Evolutionary conservation across 2,113 vertebrate species (phyloP), one percentile per base, ranked within the genome.

Genomic region (sheep (Ovis aries)): DNA sequence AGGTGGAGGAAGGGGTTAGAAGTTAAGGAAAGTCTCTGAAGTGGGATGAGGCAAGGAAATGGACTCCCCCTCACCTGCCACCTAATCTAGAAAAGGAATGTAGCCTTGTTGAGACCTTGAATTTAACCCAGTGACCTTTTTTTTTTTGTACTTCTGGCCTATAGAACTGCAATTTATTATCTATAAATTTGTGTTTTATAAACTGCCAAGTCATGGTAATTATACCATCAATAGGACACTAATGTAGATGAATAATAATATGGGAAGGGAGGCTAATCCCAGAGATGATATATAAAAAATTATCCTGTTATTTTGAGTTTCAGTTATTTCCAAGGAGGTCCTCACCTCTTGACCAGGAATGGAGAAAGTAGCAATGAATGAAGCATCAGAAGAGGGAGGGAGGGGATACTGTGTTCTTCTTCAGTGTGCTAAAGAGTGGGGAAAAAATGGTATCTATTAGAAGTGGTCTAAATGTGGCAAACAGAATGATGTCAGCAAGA

Each of bases 21-120:
- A 43, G 13, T 82, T 23, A 12, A 86, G 55, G 23, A 57, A 53
- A 88, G 15, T 31, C 43, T 90, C 43, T 29, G 6, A 43, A 25
- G 23, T 55, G 59, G 31, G 45, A 50, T 53, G 91, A 88, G 52
- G 10, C 48, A 85, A 40, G 84, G 33, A 45, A 33, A 64, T 8
- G 15, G 25, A 48, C 5, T 60, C 14, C 50, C 6, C 0, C 6
- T 7, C 1, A 0, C 50, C 12, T 33, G 4, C 55, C 17, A 45
- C 29, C 13, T 40, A 5, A 11, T 53, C 16, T 33, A 80, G 80
- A 53, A 84, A 82, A 80, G 52, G 6, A 81, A 6, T 19, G 31
- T 15, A 62, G 21, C 8, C 43, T 82, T 85, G 25, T 14, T 3
- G 1, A 19, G 23, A 67, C 40, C 9, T 48, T 45, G 27, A 55